These are phyloP conservation scores for Seladonia tumulorum DNA, from an alignment of 2,888 invertebrate genomes.

Conservation along the genomic window DNA sequence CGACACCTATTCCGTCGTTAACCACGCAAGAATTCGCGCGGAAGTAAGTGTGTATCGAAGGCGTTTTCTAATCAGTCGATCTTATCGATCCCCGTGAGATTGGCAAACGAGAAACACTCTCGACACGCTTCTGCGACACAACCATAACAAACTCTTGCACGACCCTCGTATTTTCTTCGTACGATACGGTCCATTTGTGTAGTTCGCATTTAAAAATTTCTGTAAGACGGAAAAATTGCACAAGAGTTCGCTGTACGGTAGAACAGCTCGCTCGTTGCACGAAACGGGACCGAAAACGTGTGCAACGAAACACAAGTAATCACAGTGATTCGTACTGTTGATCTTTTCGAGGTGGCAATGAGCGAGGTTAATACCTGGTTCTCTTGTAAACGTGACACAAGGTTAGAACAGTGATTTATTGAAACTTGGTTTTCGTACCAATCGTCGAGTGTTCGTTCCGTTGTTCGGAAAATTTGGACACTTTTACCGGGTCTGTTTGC, in stretches of 20 bases:
- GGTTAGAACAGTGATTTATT: background rate
- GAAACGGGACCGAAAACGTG: background rate
- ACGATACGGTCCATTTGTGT: background rate
- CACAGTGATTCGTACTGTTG: too few species aligned
- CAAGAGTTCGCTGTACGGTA: background rate
- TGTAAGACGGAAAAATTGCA: background rate
- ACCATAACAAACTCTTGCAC: background rate
- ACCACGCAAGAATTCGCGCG: slow-evolving; percentile 6
- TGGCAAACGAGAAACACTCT: background rate
- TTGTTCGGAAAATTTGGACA: background rate
- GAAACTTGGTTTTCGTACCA: background rate
- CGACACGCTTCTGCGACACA: background rate
- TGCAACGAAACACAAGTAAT: too few species aligned
- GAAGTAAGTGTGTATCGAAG: background rate
- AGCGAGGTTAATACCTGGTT: background rate
- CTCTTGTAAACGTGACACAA: background rate
- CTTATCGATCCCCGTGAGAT: background rate
- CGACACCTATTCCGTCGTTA: slow-evolving; percentile 11
- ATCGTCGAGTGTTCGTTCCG: slow-evolving; percentile 25
- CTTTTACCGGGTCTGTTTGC: background rate
- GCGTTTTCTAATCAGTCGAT: background rate
- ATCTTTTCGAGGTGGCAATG: too few species aligned
- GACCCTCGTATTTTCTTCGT: background rate
- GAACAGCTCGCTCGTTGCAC: background rate
- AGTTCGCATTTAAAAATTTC: background rate